phyloP scores from a whole-genome alignment of 2,113 vertebrate genomes.

The Peromyscus californicus region DNA sequence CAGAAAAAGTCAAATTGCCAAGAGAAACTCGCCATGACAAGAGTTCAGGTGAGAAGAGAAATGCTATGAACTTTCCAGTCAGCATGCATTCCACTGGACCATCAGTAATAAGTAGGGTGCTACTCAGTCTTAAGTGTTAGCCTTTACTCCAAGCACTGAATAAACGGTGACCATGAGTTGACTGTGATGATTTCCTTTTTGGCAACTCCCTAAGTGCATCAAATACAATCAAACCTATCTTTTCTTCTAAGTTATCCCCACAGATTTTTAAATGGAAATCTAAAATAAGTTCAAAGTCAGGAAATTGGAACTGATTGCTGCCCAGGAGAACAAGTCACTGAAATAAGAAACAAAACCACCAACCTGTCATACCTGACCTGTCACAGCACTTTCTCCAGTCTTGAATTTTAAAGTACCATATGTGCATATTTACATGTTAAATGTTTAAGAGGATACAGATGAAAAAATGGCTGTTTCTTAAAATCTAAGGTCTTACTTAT shows the following conservation, averaged over 20 bases:
- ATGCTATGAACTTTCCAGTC: background rate
- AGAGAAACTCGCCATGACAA: background rate
- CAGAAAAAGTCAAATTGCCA: background rate
- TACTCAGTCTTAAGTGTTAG: background rate
- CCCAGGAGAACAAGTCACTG: slow-evolving; percentile 49
- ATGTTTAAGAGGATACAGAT: background rate
- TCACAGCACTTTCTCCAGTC: slow-evolving; percentile 54
- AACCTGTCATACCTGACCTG: background rate
- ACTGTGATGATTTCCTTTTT: slow-evolving; percentile 42
- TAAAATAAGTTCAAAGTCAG: slow-evolving; percentile 76
- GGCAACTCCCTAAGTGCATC: slow-evolving; percentile 44
- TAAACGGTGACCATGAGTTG: slow-evolving; percentile 26
- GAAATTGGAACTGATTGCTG: slow-evolving; percentile 64
- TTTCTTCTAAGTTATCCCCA: slow-evolving; percentile 61
- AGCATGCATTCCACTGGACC: background rate
- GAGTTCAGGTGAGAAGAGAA: slow-evolving; percentile 17
- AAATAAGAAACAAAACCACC: slow-evolving; percentile 63
- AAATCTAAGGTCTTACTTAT: background rate
- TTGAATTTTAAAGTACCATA: slow-evolving; percentile 54
- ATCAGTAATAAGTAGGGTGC: background rate
- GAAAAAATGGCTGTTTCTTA: background rate
- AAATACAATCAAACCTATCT: slow-evolving; percentile 53
- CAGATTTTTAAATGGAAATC: slow-evolving; percentile 65
- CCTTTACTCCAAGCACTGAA: slow-evolving; percentile 54
- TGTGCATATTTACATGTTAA: background rate